These are phyloP conservation scores for Neoitamus cyanurus DNA, from an alignment of 2,888 invertebrate genomes.

Conservation along the genomic window DNA sequence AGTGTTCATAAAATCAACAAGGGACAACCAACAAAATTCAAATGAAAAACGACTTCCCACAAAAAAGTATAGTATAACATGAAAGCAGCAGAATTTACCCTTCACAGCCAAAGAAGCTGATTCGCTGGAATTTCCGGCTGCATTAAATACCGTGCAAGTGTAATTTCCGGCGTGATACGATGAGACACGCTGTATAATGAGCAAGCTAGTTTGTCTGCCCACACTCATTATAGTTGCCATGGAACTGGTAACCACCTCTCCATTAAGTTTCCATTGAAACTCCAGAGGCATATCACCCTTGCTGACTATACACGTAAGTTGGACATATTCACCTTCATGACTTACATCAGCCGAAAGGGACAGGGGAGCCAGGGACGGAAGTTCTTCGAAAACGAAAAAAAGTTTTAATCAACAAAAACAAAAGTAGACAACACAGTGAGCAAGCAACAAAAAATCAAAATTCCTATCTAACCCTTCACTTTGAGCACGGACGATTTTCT, in stretches of 20 bases:
- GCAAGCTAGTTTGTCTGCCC: conserved; percentile 68
- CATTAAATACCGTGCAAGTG: conserved; percentile 71
- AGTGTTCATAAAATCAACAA: background rate
- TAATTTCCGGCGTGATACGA: conserved; percentile 73
- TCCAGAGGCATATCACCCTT: conserved; percentile 77
- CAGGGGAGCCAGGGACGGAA: conserved; percentile 61
- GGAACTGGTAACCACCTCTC: conserved; percentile 55
- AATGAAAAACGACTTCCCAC: background rate
- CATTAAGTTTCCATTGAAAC: conserved; percentile 70
- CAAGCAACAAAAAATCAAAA: conserved; percentile 12
- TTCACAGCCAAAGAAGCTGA: conserved; percentile 71
- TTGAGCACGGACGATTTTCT: conserved; percentile 69
- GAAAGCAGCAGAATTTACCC: conserved; percentile 67
- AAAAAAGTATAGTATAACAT: background rate
- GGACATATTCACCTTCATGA: conserved; percentile 76
- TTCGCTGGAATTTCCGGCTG: conserved; percentile 69
- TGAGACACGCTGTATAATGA: conserved; percentile 72
- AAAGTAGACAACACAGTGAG: background rate
- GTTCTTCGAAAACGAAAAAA: conserved; percentile 57
- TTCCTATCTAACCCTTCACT: conserved; percentile 69
- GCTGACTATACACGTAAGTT: conserved; percentile 86
- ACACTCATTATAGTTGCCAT: conserved; percentile 61
- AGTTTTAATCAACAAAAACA: background rate
- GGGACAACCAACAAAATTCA: background rate
- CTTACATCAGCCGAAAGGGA: conserved; percentile 62